Base-by-base conservation (phyloP, 1,140 invertebrate genomes). In the Drosophila cardini region DNA sequence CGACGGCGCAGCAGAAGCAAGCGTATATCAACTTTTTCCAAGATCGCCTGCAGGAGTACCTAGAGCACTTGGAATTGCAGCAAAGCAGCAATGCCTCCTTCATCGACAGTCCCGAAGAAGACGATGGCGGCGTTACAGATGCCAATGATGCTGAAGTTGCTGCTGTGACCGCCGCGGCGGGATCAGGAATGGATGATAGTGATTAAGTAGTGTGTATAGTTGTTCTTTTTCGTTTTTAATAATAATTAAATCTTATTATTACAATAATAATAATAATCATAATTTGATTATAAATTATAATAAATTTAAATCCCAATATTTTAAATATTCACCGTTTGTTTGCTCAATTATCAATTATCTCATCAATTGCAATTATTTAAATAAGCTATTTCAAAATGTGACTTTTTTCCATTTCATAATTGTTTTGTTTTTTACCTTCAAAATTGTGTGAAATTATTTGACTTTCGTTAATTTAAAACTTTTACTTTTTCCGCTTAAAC, bases 21-120 rank as follows among this genome's bases (percentile, higher is more conserved):
- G 92, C 92, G 0, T 96, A 96, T 78, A 92, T 95, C 36, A 94
- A 95, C 48, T 96, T 96, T 78, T 91, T 96, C n/a, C 92, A 93
- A 80, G 93, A 94, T 32, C 82, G 82, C 0, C 53, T 92, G 0
- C 85, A 91, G 36, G 90, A 91, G 42, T 91, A 91, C 30, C 68
- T 93, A 21, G 87, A 90, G 64, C 78, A 92, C 13, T 60, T 91
- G 43, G 91, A 92, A 60, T 48, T 92, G 42, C 90, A 91, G 55
- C 85, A 91, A 46, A 80, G 82, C 61, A 67, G 74, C 15, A 91
- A 78, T 46, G 90, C 78, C 4, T 81, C 90, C 0, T 91, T 85
- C 2, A 69, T 90, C 3, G 90, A 91, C 5, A 80, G 72, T 6
- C 57, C 38, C 1, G 74, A 67, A 7, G 74, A 80, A 16, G 80